Base-by-base conservation (phyloP, 1,140 invertebrate species). In the Leptinotarsa lineolata region DNA sequence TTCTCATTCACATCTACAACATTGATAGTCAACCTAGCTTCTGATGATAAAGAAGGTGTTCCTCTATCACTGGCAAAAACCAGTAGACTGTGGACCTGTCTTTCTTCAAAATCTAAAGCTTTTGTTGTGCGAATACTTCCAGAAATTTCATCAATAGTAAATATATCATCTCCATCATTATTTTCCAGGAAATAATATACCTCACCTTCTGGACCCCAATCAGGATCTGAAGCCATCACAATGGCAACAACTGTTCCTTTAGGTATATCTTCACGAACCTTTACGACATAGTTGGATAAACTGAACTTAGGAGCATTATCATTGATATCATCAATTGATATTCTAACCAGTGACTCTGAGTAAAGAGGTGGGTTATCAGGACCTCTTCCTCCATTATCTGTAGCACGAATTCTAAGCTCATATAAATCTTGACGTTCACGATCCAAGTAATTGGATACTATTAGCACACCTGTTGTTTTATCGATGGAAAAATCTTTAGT, bases 1-100 rank as follows among this genome's bases (percentile, higher is more conserved):
- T 97, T 97, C 84, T 98, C 95, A 83, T 98, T 96, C 13, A 98
- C 95, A 86, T 98, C 95, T 60, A 95, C 90, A 22, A 99, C 90
- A 83, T 97, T 94, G 6, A 99, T 90, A 16, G 94, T 89, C 20
- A 95, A 87, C 60, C 90, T 90, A 46, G 92, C 90, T 77, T 95
- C 92, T 0, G 93, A 90, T 22, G 89, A 90, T 54, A 95, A 84
- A 0, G 91, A 86, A 0, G 93, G 92, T 54, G 88, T 89, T 4
- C 94, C 95, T 2, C 90, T 88, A 86, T 98, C 96, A 18, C 89
- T 89, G 0, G 94, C 96, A 45, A 90, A 88, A 58, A 96, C 92
- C 44, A 92, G 93, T 54, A 98, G 86, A 79, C 93, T 95, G 84
- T 97, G 95, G 63, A 95, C 89, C 84, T 96, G 81, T 30, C 93